Evolutionary conservation across 2,113 vertebrate genomes (phyloP).

Genomic region (Plecturocebus donacophilus): DNA sequence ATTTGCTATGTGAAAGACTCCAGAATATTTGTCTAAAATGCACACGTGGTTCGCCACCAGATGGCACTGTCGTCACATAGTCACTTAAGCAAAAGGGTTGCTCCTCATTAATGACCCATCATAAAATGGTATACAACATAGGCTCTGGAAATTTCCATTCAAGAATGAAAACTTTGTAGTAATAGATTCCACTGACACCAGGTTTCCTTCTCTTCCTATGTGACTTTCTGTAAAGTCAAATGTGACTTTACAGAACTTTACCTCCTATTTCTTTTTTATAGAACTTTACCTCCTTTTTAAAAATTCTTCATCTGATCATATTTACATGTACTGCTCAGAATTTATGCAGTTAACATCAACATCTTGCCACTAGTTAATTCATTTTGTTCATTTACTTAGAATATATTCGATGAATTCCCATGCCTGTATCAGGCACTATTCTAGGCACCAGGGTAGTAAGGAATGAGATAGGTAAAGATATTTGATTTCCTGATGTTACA

Average conservation of each 20-base stretch:
- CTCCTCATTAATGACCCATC: constrained; percentile 43
- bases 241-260: background rate
- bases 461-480: background rate
- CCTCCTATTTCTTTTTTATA: background rate
- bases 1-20: background rate
- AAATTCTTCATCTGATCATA: background rate
- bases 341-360: background rate
- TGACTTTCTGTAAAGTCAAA: background rate
- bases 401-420: background rate
- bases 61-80: constrained; percentile 71
- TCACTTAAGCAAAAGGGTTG: background rate
- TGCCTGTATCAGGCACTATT: background rate
- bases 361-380: background rate
- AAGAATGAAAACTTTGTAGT: background rate
- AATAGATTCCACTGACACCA: background rate
- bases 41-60: constrained; percentile 71
- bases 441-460: background rate
- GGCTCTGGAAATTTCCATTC: constrained; percentile 38
- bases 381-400: background rate
- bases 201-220: background rate
- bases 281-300: background rate
- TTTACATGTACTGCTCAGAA: constrained; percentile 24
- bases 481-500: background rate
- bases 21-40: background rate
- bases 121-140: constrained; percentile 35